Base-by-base conservation (phyloP, 1,140 invertebrate genomes). In the Drosophila carrolli region DNA sequence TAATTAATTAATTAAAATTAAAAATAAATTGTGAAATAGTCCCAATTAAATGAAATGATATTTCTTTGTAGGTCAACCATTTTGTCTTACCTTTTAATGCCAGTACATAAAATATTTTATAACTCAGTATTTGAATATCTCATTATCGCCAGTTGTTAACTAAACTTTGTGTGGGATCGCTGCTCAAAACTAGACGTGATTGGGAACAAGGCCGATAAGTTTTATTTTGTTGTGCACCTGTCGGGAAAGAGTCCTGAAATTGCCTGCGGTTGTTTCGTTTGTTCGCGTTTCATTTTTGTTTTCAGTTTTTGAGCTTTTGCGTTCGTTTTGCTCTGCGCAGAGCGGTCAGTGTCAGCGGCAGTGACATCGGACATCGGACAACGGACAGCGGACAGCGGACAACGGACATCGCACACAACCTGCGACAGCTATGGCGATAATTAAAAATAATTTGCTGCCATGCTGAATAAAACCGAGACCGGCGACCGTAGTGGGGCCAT, bases 391-490 rank as follows among this genome's bases (percentile, higher is more conserved):
- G 43, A 47, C 46, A 47, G 0, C 6, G 23, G 46, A 48, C 46
- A 5, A 43, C 14, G 56, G 40, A 46, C 63, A 83, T 1, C n/a
- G 78, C 75, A 84, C 77, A 84, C 65, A 35, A 54, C 53, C 48
- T 47, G 59, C 75, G 75, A 72, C 81, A 85, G 81, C 78, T 53
- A 78, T 65, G 72, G 51, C 75, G 82, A 85, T 85, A 85, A 85
- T 85, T 85, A 86, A 86, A 86, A 86, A 86, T 86, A 86, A 86
- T 86, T 86, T 77, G 75, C 75, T 55, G 62, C 62, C 74, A 60
- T 53, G 62, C 51, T 53, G 65, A 68, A 65, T 75, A 75, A 75
- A 74, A 75, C 73, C 51, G 61, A 59, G 57, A 56, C 46, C 81
- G 44, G 41, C 41, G 41, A 48, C 11, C 11, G 62, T 43, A 58